A percentile compares a stretch with the other conserved stretches of the same genome.
Conservation (phyloP, 2,888 invertebrate species). For the Entomobrya multifasciata region DNA sequence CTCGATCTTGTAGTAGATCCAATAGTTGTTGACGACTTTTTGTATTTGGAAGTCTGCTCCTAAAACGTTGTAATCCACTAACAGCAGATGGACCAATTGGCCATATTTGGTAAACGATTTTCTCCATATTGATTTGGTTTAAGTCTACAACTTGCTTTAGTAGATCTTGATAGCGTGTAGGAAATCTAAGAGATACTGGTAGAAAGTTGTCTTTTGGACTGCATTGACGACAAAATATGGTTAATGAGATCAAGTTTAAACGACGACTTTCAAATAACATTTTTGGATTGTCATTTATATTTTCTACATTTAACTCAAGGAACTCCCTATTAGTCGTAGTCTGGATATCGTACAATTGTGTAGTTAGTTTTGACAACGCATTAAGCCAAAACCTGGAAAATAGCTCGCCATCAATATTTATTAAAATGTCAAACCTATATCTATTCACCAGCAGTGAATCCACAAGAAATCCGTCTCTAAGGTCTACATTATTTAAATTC, state of each 20-base stretch:
- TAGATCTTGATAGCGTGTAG: too few relatives aligned
- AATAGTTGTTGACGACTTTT: neutral
- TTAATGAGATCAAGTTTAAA: too few relatives aligned
- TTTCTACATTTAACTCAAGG: neutral
- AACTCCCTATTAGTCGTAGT: neutral
- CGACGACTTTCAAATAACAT: neutral
- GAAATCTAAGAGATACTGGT: neutral
- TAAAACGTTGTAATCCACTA: neutral
- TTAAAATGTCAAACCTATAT: slow-evolving; percentile 8
- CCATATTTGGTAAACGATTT: slow-evolving; percentile 22
- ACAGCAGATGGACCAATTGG: neutral
- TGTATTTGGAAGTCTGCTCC: neutral
- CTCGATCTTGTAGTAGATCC: neutral
- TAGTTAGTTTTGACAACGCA: neutral
- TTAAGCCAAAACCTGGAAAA: neutral
- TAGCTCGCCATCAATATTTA: neutral
- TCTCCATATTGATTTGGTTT: neutral
- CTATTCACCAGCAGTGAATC: neutral
- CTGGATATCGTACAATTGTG: neutral
- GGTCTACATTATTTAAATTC: neutral
- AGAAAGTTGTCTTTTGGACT: neutral
- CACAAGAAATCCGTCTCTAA: neutral
- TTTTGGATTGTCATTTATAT: too few relatives aligned
- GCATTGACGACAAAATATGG: neutral
- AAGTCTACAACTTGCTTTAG: neutral